Conservation (phyloP, 2,888 invertebrate genomes). For the Eupithecia dodoneata region DNA sequence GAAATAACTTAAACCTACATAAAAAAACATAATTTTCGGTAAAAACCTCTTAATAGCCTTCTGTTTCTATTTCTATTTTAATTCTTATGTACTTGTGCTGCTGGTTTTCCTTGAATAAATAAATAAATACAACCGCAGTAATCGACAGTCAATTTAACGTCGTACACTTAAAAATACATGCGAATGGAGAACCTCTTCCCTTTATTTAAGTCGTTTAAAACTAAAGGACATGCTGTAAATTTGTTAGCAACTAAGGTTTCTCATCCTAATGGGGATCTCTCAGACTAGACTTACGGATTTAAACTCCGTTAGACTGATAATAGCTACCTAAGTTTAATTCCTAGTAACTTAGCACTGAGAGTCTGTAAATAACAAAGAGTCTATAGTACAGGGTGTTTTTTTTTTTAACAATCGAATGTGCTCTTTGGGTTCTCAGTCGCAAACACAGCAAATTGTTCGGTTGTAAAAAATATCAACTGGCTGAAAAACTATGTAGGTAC, state of each 20-base stretch:
- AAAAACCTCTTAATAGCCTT: no score
- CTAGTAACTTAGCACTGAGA: background rate
- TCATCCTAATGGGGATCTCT: background rate
- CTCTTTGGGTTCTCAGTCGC: background rate
- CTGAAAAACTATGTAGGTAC: background rate
- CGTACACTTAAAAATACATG: background rate
- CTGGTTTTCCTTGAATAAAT: no score
- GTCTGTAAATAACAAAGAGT: constrained; percentile 5
- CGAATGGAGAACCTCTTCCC: background rate
- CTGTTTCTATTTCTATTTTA: no score
- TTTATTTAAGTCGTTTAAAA: background rate
- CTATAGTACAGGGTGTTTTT: background rate
- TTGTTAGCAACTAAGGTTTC: background rate
- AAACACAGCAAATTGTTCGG: background rate
- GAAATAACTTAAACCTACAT: no score
- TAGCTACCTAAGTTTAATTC: constrained; percentile 7
- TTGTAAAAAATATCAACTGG: background rate
- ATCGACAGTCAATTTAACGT: background rate
- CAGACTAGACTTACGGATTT: background rate
- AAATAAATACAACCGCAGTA: no score
- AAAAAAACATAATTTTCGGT: no score
- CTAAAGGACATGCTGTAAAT: background rate
- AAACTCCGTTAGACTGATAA: background rate
- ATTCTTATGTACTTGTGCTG: no score
- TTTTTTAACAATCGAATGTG: background rate